A percentile compares a stretch with the other conserved stretches of the same genome.
phyloP scores from a whole-genome alignment of 2,113 vertebrate genomes.

The Pachycephala philippinensis region DNA sequence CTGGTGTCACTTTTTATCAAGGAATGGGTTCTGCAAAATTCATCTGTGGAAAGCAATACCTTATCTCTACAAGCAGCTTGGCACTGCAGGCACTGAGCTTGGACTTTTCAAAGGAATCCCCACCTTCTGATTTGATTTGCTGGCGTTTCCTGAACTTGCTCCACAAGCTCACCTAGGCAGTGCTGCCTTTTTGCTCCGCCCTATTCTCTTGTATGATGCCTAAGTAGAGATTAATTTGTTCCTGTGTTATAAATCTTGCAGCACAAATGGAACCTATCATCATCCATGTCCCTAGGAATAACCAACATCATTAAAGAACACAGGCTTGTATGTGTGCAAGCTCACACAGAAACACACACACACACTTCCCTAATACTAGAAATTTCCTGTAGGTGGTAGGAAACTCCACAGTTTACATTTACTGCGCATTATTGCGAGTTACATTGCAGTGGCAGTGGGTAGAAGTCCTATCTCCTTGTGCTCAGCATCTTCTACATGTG shows the following conservation, averaged over 20 bases:
- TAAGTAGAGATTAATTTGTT: background rate
- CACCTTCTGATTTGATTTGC: background rate
- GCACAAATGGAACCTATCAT: background rate
- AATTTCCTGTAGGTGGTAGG: background rate
- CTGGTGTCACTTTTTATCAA: background rate
- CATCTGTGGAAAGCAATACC: background rate
- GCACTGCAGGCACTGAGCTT: background rate
- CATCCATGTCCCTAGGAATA: background rate
- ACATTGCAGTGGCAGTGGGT: background rate
- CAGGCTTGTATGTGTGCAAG: rapidly evolving
- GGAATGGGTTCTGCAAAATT: background rate
- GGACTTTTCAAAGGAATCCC: background rate
- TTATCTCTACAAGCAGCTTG: background rate
- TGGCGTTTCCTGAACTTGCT: background rate
- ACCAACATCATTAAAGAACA: background rate
- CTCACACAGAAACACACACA: background rate
- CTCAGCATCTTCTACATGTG: background rate
- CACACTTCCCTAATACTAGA: background rate
- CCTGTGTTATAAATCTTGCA: background rate
- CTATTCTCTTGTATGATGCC: background rate
- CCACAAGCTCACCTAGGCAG: background rate
- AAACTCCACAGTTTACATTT: background rate
- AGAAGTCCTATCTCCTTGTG: background rate
- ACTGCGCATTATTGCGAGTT: background rate
- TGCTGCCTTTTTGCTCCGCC: background rate